Base-by-base conservation (phyloP, 2,888 invertebrate genomes). In the Altica lythri region DNA sequence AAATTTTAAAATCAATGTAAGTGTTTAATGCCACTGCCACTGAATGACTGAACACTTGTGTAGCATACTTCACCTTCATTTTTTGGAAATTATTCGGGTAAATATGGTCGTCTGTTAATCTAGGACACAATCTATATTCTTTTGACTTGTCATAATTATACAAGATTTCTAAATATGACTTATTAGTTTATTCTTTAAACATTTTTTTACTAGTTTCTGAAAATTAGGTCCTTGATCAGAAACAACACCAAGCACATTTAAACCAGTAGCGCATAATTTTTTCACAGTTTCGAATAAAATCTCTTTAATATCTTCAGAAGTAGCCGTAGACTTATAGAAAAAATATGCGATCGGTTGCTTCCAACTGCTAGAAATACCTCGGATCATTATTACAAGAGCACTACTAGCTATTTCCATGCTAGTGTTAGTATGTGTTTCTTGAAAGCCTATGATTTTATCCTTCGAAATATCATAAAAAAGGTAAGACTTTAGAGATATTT, bases 161-260 rank as follows among this genome's bases (percentile, higher is more conserved):
- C 22, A 22, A 5, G 8, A 8, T 22, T 22, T 22, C 22, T 8
- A 22, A 22, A 22, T 22, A 22, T 5, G 22, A 22, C 22, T 22
- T 22, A 22, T 8, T 22, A 8, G 22, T 22, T 22, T 22, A 4
- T 22, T 8, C 22, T 4, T 22, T 4, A 22, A 22, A 8, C 8
- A 22, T 5, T 8, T 22, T 22, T 34, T 59, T 0, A 60, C 47
- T 10, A 62, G 40, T 27, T 58, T 60, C 1, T 51, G 10, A 30
- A 60, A 60, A 52, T 62, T 60, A n/a, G 60, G 43, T 6, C 55
- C 48, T 34, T 60, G 58, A 44, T 59, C 55, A 13, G 53, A 58
- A 25, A 53, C 51, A 10, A 55, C 48, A 1, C 42, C 57, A 4
- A 60, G 14, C 13, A 60, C 53, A 53, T 60, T 59, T 30, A 62